Evolutionary conservation across 2,797 vertebrate genomes (phyloP).

Genomic region (Crocodylus rhombifer): DNA sequence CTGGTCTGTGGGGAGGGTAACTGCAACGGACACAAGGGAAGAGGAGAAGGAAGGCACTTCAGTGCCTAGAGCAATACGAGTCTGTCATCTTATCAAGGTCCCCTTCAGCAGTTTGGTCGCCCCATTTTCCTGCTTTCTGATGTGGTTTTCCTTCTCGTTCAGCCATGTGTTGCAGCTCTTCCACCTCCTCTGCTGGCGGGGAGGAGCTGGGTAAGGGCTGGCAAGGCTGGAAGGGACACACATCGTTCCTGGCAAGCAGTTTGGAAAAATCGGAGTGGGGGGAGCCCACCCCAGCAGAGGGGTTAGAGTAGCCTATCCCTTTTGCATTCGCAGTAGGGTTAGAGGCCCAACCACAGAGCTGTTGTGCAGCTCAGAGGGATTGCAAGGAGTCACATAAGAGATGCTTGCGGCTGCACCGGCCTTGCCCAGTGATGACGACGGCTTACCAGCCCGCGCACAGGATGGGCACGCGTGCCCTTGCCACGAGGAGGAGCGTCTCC

Average conservation of each 20-base stretch:
- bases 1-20: not conserved
- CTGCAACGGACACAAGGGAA: not conserved
- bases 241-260: not conserved
- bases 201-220: not conserved
- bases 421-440: not conserved
- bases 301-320: slow-evolving; percentile 23
- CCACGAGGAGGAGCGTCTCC: slow-evolving; percentile 4
- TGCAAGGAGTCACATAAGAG: slow-evolving; percentile 30
- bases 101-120: not conserved
- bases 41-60: not conserved
- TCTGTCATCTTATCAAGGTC: not conserved
- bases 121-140: not conserved
- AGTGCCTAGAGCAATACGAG: not conserved
- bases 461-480: not conserved
- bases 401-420: slow-evolving; percentile 36
- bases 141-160: slow-evolving; percentile 5
- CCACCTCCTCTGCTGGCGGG: slow-evolving; percentile 2
- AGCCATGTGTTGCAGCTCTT: not conserved
- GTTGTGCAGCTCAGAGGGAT: slow-evolving; percentile 41
- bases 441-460: slow-evolving; percentile 3
- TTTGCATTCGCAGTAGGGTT: not conserved
- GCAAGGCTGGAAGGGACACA: not conserved
- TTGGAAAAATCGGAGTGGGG: not conserved
- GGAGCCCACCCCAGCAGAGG: slow-evolving; percentile 16
- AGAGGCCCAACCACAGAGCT: slow-evolving; percentile 39